Conservation (phyloP, 2,797 vertebrate genomes). For the Sandelia bainsii region DNA sequence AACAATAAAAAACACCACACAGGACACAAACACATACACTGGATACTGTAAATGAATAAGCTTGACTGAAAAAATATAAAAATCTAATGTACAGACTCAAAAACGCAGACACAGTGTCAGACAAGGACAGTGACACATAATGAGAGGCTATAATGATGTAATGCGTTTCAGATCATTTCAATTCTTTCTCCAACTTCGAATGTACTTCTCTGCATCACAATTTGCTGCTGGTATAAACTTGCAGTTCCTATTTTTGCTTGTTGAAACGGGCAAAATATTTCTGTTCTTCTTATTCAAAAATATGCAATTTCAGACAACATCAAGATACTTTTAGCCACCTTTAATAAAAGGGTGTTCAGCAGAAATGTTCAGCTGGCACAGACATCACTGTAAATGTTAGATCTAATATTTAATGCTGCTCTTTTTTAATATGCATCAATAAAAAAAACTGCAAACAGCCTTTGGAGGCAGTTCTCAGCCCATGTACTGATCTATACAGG, state of each 20-base stretch:
- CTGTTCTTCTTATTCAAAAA: not conserved
- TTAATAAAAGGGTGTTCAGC: not conserved
- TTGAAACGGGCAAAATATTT: not conserved
- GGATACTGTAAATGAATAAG: too few relatives aligned
- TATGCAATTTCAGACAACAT: not conserved
- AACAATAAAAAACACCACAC: too few relatives aligned
- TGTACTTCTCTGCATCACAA: not conserved
- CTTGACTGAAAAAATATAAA: too few relatives aligned
- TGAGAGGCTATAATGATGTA: too few relatives aligned
- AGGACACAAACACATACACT: too few relatives aligned
- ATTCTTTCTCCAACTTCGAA: too few relatives aligned
- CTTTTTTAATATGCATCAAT: not conserved
- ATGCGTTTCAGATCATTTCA: too few relatives aligned
- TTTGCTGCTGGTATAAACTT: not conserved
- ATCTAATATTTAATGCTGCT: not conserved
- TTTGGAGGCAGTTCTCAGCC: too few relatives aligned
- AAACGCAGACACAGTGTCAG: not conserved
- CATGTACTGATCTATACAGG: too few relatives aligned
- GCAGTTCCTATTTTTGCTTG: not conserved
- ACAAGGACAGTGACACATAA: not conserved
- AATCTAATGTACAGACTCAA: too few relatives aligned
- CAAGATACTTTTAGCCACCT: not conserved
- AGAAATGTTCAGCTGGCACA: not conserved
- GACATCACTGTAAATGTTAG: slow-evolving; percentile 5
- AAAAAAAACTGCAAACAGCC: too few relatives aligned